phyloP scores from a whole-genome alignment of 2,888 invertebrate genomes.

The Brenthis ino region DNA sequence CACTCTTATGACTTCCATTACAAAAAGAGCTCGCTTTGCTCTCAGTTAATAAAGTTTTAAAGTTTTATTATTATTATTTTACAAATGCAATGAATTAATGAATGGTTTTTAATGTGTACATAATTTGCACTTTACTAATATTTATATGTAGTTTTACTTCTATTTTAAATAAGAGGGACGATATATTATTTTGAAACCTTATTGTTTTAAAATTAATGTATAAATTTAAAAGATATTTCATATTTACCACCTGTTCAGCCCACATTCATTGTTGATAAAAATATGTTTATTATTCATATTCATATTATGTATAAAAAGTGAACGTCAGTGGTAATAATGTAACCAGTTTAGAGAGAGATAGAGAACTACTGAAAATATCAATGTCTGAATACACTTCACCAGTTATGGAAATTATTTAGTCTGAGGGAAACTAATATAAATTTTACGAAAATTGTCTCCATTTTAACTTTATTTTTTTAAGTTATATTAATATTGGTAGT shows the following conservation, averaged over 20 bases:
- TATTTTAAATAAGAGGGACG: constrained; percentile 1
- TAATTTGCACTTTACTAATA: constrained; percentile 3
- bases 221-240: background rate
- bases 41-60: background rate
- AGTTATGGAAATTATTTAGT: too few relatives aligned
- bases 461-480: too few relatives aligned
- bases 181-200: constrained; percentile 5
- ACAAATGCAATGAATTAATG: background rate
- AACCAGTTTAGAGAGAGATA: too few relatives aligned
- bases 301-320: too few relatives aligned
- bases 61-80: background rate
- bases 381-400: too few relatives aligned
- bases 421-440: too few relatives aligned
- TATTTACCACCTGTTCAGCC: background rate
- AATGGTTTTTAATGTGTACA: background rate
- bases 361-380: too few relatives aligned
- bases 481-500: too few relatives aligned
- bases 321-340: too few relatives aligned
- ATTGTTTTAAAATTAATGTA: constrained; percentile 5
- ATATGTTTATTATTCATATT: too few relatives aligned
- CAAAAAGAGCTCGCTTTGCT: background rate
- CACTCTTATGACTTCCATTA: constrained; percentile 1
- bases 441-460: too few relatives aligned
- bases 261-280: too few relatives aligned
- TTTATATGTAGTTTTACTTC: background rate